Evolutionary conservation across 2,113 vertebrate genomes (phyloP).

Genomic region (Glareola pratincola): DNA sequence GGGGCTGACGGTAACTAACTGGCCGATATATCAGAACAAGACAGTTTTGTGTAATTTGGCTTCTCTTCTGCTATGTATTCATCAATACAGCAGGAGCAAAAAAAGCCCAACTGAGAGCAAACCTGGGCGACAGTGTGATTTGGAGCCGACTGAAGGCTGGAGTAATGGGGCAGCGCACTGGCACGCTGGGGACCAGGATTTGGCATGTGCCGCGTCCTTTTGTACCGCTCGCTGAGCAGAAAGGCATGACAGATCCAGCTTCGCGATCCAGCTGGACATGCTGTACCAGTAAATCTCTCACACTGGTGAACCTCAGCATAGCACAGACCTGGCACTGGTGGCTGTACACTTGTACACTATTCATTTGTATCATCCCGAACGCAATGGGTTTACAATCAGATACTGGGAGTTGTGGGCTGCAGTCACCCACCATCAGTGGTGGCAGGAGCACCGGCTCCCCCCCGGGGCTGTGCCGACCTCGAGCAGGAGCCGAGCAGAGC

Average conservation of each 20-base stretch:
- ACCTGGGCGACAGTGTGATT: background rate
- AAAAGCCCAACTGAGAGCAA: background rate
- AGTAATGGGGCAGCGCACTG: background rate
- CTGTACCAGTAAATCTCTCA: background rate
- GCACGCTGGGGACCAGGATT: background rate
- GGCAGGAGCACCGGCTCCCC: background rate
- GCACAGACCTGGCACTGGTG: background rate
- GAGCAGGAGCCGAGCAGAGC: background rate
- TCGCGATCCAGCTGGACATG: background rate
- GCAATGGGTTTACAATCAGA: background rate
- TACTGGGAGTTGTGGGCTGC: background rate
- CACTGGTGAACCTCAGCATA: background rate
- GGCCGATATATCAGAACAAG: background rate
- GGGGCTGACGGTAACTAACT: background rate
- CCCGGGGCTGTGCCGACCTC: background rate
- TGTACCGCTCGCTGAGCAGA: background rate
- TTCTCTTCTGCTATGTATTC: background rate
- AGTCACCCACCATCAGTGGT: fast-evolving
- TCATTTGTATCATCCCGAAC: background rate
- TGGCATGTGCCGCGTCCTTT: background rate
- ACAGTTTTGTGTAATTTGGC: background rate
- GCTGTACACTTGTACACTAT: background rate
- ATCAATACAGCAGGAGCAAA: background rate
- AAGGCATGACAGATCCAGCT: background rate
- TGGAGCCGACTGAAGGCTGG: background rate